Conservation (phyloP, 1,140 invertebrate genomes). For the Heliconius hermathena region DNA sequence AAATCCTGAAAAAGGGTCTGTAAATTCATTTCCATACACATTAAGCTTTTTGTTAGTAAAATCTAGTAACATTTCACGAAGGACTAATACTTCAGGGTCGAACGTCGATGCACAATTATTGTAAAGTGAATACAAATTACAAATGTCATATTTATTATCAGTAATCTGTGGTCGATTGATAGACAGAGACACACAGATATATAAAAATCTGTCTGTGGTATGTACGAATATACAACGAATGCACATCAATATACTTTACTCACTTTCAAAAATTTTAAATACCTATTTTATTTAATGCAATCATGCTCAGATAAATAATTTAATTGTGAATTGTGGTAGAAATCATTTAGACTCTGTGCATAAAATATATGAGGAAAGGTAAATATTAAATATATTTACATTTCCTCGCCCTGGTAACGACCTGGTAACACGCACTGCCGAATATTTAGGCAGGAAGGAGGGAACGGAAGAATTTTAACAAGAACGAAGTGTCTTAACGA, state of each 20-base stretch:
- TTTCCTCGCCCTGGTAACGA: too few relatives aligned
- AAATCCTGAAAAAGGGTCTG: conserved; percentile 95
- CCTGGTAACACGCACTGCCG: too few relatives aligned
- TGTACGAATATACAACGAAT: not conserved
- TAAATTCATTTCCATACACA: conserved; percentile 89
- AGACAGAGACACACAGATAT: not conserved
- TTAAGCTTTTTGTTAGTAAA: conserved; percentile 50
- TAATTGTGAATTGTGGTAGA: too few relatives aligned
- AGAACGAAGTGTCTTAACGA: too few relatives aligned
- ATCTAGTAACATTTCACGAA: conserved; percentile 34
- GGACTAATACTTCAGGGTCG: not conserved
- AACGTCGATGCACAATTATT: not conserved
- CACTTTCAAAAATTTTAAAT: too few relatives aligned
- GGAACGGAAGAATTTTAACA: too few relatives aligned
- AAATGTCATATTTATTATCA: not conserved
- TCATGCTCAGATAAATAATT: too few relatives aligned
- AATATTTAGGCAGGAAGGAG: too few relatives aligned
- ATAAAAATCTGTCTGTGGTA: not conserved
- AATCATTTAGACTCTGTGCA: too few relatives aligned
- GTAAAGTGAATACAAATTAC: not conserved
- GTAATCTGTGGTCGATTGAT: not conserved
- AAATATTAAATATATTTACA: too few relatives aligned
- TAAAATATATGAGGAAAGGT: too few relatives aligned
- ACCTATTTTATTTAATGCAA: too few relatives aligned
- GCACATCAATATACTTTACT: not conserved